Evolutionary conservation across 2,888 invertebrate genomes (phyloP), one percentile per base, ranked within the genome.

Genomic region (Branchipolynoe longqiensis): DNA sequence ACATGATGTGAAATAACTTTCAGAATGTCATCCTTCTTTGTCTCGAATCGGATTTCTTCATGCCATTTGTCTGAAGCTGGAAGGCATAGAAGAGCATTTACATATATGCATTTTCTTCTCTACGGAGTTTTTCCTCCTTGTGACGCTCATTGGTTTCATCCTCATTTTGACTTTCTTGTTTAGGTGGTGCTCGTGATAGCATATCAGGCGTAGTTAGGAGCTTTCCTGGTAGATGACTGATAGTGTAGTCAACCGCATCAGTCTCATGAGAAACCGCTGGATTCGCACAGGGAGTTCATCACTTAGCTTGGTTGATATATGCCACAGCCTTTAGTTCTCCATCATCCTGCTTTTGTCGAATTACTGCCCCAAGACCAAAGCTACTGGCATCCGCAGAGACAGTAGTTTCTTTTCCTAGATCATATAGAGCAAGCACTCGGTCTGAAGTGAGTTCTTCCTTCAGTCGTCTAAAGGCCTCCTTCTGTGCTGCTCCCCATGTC

Each of bases 351-450:
- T 22, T 48, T 64, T 86, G 86, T n/a, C 74, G 69, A 12, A 85
- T 86, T 0, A 90, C 91, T 0, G 90, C 91, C 0, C 92, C 93
- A n/a, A 93, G 40, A 8, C 92, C 93, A 74, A 89, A 90, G 2
- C 88, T 88, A 2, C 91, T 91, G 0, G 92, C 90, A 89, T 94
- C 93, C 3, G 93, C 91, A 22, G 89, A 88, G 0, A 92, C 81
- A 0, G 86, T 73, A 0, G 88, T 89, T 0, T 83, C 59, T 28
- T 89, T 85, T 3, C 87, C 87, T 14, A 89, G 87, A 85, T 93
- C 91, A 87, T 89, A 94, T 73, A 89, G 87, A 14, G 90, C 89
- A 31, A 94, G 88, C 4, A 90, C 89, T 4, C 92, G 92, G 0
- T 89, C 86, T 74, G 88, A 78, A 12, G 89, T 85, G 12, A 93